Percentiles rank a stretch among this genome's conserved stretches.
Conservation (phyloP, 2,797 vertebrate species). For the Galaxias olidus region DNA sequence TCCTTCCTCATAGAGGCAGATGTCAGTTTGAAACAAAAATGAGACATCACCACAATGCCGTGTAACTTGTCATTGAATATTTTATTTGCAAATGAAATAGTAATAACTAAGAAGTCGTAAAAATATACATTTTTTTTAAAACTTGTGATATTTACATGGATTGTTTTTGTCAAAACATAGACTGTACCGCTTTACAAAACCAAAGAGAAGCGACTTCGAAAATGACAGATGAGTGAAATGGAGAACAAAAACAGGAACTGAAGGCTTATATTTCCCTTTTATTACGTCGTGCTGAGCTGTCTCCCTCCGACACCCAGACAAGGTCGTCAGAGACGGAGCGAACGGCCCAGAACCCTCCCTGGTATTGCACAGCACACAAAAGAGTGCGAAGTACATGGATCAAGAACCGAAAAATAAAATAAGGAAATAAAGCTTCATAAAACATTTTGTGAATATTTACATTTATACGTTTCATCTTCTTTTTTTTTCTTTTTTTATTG, state of each 20-base stretch:
- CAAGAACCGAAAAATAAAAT: conserved; percentile 35
- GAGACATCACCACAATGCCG: conserved; percentile 36
- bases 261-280: conserved; percentile 67
- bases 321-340: conserved; percentile 57
- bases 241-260: conserved; percentile 40
- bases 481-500: conserved; percentile 49
- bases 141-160: conserved; percentile 84
- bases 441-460: conserved; percentile 72
- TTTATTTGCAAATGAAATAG: conserved; percentile 88
- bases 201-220: conserved; percentile 66
- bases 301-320: conserved; percentile 51
- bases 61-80: conserved; percentile 77
- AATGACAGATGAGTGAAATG: conserved; percentile 59
- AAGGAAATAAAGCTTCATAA: conserved; percentile 67
- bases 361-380: conserved; percentile 61
- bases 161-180: conserved; percentile 69
- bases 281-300: conserved; percentile 45
- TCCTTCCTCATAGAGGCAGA: background rate
- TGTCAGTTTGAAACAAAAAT: conserved; percentile 29
- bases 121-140: conserved; percentile 83
- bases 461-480: conserved; percentile 49
- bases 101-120: conserved; percentile 85
- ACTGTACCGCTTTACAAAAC: conserved; percentile 63
- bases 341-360: conserved; percentile 56
- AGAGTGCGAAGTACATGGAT: conserved; percentile 73